Conservation (phyloP, 2,797 vertebrate genomes). For the Catamblyrhynchus diadema region DNA sequence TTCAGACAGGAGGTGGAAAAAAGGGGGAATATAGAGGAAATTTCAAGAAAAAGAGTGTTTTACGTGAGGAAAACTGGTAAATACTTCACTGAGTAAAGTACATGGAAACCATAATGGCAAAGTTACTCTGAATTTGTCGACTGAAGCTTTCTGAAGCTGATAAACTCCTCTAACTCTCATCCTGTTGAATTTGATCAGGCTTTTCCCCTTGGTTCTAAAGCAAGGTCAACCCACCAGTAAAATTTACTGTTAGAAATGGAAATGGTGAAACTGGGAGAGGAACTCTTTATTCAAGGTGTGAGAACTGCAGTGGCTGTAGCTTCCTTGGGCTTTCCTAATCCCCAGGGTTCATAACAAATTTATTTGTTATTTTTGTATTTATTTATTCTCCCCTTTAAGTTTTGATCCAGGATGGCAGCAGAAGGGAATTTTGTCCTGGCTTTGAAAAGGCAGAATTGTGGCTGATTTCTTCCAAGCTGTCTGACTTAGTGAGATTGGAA, state of each 20-base stretch:
- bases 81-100: neutral
- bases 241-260: neutral
- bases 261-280: neutral
- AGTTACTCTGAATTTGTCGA: neutral
- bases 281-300: neutral
- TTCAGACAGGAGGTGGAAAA: neutral
- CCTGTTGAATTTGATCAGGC: neutral
- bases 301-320: neutral
- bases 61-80: neutral
- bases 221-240: neutral
- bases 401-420: neutral
- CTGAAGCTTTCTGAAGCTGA: neutral
- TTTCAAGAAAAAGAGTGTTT: neutral
- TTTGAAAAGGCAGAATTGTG: neutral
- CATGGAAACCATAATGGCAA: neutral
- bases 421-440: neutral
- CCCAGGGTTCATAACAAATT: accelerated
- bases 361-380: neutral
- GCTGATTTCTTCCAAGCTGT: neutral
- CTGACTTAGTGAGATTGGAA: neutral
- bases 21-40: neutral
- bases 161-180: neutral
- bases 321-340: neutral
- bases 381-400: neutral
- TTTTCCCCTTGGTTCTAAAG: neutral